Evolutionary conservation across 2,113 vertebrate genomes (phyloP).

Genomic region (Colius striatus): DNA sequence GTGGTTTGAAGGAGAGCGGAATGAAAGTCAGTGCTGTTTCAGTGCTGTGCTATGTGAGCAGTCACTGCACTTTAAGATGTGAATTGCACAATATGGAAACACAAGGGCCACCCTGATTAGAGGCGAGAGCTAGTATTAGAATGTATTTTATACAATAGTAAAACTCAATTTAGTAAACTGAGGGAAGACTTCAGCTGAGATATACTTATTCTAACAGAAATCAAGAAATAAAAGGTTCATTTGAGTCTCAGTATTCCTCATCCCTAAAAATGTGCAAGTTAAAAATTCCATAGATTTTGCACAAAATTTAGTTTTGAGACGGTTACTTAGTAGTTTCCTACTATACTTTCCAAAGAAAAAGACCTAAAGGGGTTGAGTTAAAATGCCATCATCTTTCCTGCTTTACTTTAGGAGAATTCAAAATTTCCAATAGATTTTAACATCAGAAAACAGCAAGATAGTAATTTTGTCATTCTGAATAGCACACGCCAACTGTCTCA

Average conservation of each 20-base stretch:
- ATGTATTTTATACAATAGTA: not conserved
- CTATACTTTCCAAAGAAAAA: not conserved
- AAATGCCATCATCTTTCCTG: not conserved
- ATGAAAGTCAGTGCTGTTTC: not conserved
- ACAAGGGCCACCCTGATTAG: not conserved
- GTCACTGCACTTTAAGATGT: not conserved
- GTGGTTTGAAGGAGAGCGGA: not conserved
- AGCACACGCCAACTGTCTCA: not conserved
- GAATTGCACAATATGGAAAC: not conserved
- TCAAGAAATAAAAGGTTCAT: not conserved
- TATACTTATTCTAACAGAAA: not conserved
- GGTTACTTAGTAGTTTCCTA: not conserved
- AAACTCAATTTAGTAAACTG: not conserved
- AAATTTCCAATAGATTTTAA: not conserved
- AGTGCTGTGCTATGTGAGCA: not conserved
- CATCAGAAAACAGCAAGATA: not conserved
- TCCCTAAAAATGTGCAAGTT: not conserved
- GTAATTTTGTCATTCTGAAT: not conserved
- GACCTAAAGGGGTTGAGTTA: not conserved
- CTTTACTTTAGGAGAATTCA: not conserved
- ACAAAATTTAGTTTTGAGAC: not conserved
- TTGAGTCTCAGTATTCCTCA: not conserved
- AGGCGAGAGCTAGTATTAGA: not conserved
- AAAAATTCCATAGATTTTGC: not conserved
- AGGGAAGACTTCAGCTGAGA: not conserved